phyloP scores from a whole-genome alignment of 2,113 vertebrate genomes.

The Oreotrochilus melanogaster region DNA sequence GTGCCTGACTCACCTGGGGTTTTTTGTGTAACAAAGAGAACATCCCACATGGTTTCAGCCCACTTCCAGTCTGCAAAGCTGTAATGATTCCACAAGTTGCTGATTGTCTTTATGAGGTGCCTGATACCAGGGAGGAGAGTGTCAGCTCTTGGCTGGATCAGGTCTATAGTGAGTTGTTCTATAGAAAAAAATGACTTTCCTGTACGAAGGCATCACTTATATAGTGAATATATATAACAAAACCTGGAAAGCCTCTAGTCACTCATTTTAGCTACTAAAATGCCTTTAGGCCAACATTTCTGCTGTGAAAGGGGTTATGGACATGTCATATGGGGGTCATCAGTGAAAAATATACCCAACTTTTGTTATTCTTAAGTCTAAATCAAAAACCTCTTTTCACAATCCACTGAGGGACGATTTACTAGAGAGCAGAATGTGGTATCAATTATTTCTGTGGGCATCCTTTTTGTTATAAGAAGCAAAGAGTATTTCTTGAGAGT shows the following conservation, averaged over 20 bases:
- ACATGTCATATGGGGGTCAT: slow-evolving; percentile 68
- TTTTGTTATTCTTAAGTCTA: slow-evolving; percentile 70
- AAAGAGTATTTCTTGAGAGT: slow-evolving; percentile 70
- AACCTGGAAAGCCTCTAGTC: slow-evolving; percentile 75
- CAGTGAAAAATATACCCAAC: slow-evolving; percentile 69
- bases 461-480: slow-evolving; percentile 76
- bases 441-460: slow-evolving; percentile 79
- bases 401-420: slow-evolving; percentile 53
- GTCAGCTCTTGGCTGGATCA: background rate
- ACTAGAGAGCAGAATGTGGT: slow-evolving; percentile 70
- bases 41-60: background rate
- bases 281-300: slow-evolving; percentile 68
- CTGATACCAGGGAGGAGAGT: background rate
- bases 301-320: slow-evolving; percentile 67
- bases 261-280: slow-evolving; percentile 60
- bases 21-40: background rate
- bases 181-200: slow-evolving; percentile 39
- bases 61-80: background rate
- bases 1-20: background rate
- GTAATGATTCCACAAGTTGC: slow-evolving; percentile 15
- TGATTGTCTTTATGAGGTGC: slow-evolving; percentile 32
- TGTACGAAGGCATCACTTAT: slow-evolving; percentile 57
- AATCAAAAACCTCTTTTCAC: slow-evolving; percentile 65
- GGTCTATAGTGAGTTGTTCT: slow-evolving; percentile 37
- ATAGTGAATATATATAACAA: slow-evolving; percentile 69